Conservation (phyloP, 2,113 vertebrate species). For the Mustela lutreola region DNA sequence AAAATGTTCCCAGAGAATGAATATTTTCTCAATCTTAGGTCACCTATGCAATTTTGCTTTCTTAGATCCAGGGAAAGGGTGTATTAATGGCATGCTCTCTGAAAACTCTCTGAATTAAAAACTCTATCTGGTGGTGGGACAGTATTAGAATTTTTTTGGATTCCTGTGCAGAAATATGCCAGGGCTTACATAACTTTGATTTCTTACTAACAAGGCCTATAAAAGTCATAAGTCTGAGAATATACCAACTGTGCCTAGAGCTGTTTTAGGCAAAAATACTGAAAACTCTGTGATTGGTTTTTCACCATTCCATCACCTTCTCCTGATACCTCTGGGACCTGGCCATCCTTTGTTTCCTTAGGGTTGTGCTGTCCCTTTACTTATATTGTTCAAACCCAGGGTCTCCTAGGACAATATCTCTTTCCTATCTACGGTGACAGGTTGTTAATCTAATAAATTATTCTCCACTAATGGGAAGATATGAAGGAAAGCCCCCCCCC, state of each 20-base stretch:
- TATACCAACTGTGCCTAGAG: not conserved
- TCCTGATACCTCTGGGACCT: not conserved
- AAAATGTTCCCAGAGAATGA: conserved; percentile 1
- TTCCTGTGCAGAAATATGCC: not conserved
- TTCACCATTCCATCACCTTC: not conserved
- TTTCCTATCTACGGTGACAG: not conserved
- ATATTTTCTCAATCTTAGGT: not conserved
- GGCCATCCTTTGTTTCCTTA: not conserved
- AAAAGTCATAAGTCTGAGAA: not conserved
- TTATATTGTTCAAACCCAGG: not conserved
- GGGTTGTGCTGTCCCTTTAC: not conserved
- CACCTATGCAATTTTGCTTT: conserved; percentile 50
- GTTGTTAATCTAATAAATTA: conserved; percentile 42
- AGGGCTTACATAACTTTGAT: not conserved
- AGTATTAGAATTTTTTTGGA: conserved; percentile 7
- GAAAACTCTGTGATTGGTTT: not conserved
- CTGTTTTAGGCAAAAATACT: not conserved
- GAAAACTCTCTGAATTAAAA: conserved; percentile 62
- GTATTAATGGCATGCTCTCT: not conserved
- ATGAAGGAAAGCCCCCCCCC: not conserved
- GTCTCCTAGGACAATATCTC: not conserved
- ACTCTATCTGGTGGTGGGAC: not conserved
- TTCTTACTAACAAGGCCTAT: not conserved
- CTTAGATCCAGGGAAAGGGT: not conserved
- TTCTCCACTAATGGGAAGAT: not conserved